Conservation (phyloP, 2,888 invertebrate genomes). For the Melikaiella ostensackeni region DNA sequence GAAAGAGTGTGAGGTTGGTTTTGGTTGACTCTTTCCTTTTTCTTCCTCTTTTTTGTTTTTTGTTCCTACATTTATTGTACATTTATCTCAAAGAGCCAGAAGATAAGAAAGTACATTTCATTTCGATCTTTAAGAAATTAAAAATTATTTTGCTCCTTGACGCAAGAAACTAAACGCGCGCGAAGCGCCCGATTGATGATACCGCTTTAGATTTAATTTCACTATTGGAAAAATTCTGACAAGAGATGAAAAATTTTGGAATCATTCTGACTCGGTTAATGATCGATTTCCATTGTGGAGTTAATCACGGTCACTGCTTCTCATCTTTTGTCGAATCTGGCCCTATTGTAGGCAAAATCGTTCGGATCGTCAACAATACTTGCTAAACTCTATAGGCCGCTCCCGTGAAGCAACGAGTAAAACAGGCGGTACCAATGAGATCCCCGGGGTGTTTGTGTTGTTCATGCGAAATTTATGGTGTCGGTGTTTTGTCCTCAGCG, state of each 20-base stretch:
- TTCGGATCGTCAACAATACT: slow-evolving; percentile 59
- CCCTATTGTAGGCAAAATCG: slow-evolving; percentile 60
- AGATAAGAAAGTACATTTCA: too few species aligned
- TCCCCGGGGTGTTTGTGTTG: slow-evolving; percentile 44
- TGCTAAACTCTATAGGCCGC: slow-evolving; percentile 52
- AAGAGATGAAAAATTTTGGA: not conserved
- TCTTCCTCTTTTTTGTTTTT: too few species aligned
- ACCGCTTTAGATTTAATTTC: not conserved
- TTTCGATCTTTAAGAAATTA: too few species aligned
- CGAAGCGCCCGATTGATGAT: too few species aligned
- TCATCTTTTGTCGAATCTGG: slow-evolving; percentile 54
- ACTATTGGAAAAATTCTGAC: not conserved
- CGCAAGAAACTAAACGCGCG: too few species aligned
- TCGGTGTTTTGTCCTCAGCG: slow-evolving; percentile 51
- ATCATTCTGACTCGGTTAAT: not conserved
- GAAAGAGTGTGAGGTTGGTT: too few species aligned
- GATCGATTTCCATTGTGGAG: not conserved
- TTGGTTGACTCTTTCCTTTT: too few species aligned
- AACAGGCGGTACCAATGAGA: slow-evolving; percentile 45
- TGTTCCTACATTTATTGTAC: too few species aligned
- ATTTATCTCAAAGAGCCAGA: too few species aligned
- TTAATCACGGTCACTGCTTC: slow-evolving; percentile 58
- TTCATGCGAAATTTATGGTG: slow-evolving; percentile 55
- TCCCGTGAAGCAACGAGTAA: slow-evolving; percentile 50
- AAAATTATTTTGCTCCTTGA: too few species aligned